Conservation (phyloP, 1,140 invertebrate species). For the Reticulitermes speratus region DNA sequence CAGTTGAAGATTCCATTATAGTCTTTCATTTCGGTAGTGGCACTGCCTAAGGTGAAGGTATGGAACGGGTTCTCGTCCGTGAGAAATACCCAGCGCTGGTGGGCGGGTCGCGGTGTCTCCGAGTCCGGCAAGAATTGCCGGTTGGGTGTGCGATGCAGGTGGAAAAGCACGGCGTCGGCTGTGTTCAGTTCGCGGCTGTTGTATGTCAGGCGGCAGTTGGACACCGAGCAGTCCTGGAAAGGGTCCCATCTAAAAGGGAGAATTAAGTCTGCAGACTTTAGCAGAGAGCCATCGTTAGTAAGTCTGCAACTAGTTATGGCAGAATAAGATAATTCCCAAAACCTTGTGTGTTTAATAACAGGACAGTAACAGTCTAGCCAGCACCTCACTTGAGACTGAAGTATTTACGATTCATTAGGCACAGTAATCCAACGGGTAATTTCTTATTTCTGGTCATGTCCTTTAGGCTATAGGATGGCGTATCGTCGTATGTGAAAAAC, state of each 20-base stretch:
- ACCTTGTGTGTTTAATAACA: too few relatives aligned
- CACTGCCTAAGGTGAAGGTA: slow-evolving; percentile 48
- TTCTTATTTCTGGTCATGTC: too few relatives aligned
- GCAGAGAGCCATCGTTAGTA: too few relatives aligned
- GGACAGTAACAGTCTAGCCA: too few relatives aligned
- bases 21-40: slow-evolving; percentile 44
- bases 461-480: too few relatives aligned
- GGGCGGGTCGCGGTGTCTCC: slow-evolving; percentile 38
- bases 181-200: slow-evolving; percentile 44
- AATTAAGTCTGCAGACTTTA: neutral
- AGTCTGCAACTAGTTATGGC: neutral
- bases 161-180: slow-evolving; percentile 59
- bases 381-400: too few relatives aligned
- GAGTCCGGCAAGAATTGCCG: slow-evolving; percentile 45
- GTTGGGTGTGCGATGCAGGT: slow-evolving; percentile 52
- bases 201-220: slow-evolving; percentile 55
- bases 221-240: slow-evolving; percentile 56
- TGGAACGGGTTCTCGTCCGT: slow-evolving; percentile 60
- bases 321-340: neutral
- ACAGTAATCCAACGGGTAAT: too few relatives aligned
- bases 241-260: slow-evolving; percentile 46
- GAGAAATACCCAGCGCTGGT: slow-evolving; percentile 61
- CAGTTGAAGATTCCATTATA: slow-evolving; percentile 68
- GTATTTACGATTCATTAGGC: too few relatives aligned
- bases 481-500: too few relatives aligned